Base-by-base conservation (phyloP, 2,888 invertebrate species). In the Metopia argyrocephala region DNA sequence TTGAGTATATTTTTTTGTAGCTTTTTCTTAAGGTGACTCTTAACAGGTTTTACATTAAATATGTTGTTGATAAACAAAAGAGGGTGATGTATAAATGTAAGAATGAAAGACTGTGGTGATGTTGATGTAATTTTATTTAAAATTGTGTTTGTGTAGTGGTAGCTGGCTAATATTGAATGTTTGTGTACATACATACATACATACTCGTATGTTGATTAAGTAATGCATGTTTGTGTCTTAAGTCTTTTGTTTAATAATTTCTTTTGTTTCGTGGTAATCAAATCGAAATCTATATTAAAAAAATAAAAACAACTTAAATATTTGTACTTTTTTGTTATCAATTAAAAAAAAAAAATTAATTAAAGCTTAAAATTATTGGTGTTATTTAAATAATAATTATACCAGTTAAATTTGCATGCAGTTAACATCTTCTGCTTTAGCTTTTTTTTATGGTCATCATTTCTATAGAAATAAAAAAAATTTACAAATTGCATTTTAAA, bases 241-340 rank as follows among this genome's bases (percentile, higher is more conserved):
- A 73, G 69, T 76, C 66, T 76, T 80, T 76, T 76, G 62, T 80
- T 73, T 76, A 54, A 61, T 57, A 66, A 76, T 73, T 80, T 79
- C 73, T 73, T 68, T 59, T 59, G 70, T 65, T 69, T 45, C 31
- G 57, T 61, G 52, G 21, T 31, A 21, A 20, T 46, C 12, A 9
- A 54, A 25, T 18, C 18, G 12, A 23, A 18, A 12, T 7, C 0
- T 15, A 15, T 48, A 57, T 21, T 28, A 48, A 45, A 20, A 31
- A 25, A 1, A 27, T 27, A 73, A 48, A 68, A 56, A 21, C 38
- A 31, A 28, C 52, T 31, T 54, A 38, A 23, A 38, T 54, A 9
- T 50, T 38, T 21, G n/a, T 61, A 12, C 23, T 46, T 45, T 48
- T 48, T 20, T 23, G 12, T 57, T 57, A 46, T 18, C 9, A 5